Evolutionary conservation across 2,888 invertebrate species (phyloP).

Genomic region (Leptinotarsa tumamoca): DNA sequence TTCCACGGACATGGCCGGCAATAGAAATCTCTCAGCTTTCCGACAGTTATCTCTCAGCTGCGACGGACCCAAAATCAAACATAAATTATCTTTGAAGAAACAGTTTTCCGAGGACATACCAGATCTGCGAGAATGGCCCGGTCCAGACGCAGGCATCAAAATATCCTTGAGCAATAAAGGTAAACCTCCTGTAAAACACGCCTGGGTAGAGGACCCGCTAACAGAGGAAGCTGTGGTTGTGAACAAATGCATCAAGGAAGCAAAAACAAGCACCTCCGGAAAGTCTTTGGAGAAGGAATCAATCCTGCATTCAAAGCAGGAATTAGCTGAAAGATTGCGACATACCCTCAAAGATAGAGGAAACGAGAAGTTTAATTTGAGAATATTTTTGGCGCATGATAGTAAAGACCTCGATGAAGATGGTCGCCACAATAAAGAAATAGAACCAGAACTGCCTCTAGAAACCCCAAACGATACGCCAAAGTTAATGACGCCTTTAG

Average conservation of each 20-base stretch:
- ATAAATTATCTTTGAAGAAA: constrained; percentile 57
- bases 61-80: constrained; percentile 50
- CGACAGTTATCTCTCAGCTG: constrained; percentile 62
- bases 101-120: constrained; percentile 60
- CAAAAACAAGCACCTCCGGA: constrained; percentile 50
- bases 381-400: constrained; percentile 72
- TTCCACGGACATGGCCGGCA: constrained; percentile 44
- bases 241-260: constrained; percentile 59
- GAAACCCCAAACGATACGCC: constrained; percentile 40
- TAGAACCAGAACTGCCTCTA: constrained; percentile 53
- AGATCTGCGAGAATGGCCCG: constrained; percentile 48
- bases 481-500: constrained; percentile 51
- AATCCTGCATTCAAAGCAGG: constrained; percentile 65
- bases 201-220: constrained; percentile 53
- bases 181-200: constrained; percentile 53
- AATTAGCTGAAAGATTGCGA: constrained; percentile 64
- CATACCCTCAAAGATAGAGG: constrained; percentile 38
- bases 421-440: constrained; percentile 26
- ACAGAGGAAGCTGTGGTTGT: constrained; percentile 58
- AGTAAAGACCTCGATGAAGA: constrained; percentile 54
- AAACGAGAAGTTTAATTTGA: constrained; percentile 69
- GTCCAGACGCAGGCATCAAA: constrained; percentile 47
- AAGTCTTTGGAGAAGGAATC: constrained; percentile 61
- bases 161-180: constrained; percentile 50
- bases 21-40: constrained; percentile 58